Conservation (phyloP, 2,113 vertebrate genomes). For the Solea senegalensis region DNA sequence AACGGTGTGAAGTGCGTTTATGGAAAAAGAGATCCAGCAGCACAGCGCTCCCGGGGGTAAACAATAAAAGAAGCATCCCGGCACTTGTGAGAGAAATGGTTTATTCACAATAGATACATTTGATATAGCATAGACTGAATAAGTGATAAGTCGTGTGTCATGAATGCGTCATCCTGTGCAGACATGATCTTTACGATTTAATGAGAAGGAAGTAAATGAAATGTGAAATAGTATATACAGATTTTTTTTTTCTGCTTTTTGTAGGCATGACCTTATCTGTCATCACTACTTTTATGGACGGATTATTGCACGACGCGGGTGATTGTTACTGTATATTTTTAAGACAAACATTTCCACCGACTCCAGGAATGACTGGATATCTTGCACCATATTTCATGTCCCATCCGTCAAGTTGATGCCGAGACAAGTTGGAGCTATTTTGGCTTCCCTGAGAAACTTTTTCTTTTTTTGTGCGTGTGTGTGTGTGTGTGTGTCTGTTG, state of each 20-base stretch:
- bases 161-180: too few relatives aligned
- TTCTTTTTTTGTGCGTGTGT: neutral
- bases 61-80: neutral
- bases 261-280: neutral
- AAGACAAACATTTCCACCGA: conserved; percentile 6
- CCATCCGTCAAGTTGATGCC: conserved; percentile 53
- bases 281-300: neutral
- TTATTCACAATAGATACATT: neutral
- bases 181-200: too few relatives aligned
- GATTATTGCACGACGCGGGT: neutral
- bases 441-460: conserved; percentile 52
- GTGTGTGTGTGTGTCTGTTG: neutral
- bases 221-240: neutral
- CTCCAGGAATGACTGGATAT: conserved; percentile 13
- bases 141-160: neutral
- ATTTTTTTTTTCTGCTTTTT: neutral
- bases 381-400: conserved; percentile 38
- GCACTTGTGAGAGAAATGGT: neutral
- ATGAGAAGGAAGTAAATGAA: too few relatives aligned
- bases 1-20: conserved; percentile 1
- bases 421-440: conserved; percentile 57
- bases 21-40: neutral
- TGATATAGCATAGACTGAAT: neutral
- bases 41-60: neutral
- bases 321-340: conserved; percentile 3